A percentile compares a stretch with the other conserved stretches of the same genome.
Evolutionary conservation across 2,888 invertebrate species (phyloP).

Genomic region (Lathronympha strigana): DNA sequence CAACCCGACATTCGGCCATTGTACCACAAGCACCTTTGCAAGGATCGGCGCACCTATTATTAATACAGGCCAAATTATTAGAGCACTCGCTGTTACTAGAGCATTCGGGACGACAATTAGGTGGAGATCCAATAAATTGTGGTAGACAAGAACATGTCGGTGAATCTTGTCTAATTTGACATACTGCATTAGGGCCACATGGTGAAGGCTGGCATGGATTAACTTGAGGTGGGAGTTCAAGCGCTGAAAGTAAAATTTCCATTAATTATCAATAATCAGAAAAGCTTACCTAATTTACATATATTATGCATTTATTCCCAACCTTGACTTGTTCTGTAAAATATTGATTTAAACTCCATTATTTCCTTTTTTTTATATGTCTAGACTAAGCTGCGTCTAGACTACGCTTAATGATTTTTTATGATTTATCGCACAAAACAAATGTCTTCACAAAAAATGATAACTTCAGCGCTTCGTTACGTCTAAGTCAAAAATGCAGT

Average conservation of each 20-base stretch:
- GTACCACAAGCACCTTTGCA: constrained; percentile 88
- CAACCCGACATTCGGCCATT: constrained; percentile 89
- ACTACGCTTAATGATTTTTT: too few relatives aligned
- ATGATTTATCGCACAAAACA: too few relatives aligned
- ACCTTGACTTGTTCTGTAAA: too few relatives aligned
- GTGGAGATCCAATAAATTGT: constrained; percentile 87
- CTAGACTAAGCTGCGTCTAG: too few relatives aligned
- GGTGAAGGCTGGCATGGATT: constrained; percentile 88
- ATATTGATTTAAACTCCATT: too few relatives aligned
- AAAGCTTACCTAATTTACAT: too few relatives aligned
- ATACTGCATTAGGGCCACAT: constrained; percentile 87
- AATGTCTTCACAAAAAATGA: too few relatives aligned
- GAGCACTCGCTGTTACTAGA: constrained; percentile 89
- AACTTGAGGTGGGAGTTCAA: constrained; percentile 65
- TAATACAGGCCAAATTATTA: constrained; percentile 87
- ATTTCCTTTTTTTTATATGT: too few relatives aligned
- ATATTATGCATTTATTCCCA: too few relatives aligned
- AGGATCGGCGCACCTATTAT: constrained; percentile 89
- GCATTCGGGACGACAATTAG: constrained; percentile 90
- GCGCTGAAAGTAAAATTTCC: constrained; percentile 58
- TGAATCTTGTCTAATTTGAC: constrained; percentile 84
- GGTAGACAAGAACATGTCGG: constrained; percentile 89
- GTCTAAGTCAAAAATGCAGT: too few relatives aligned
- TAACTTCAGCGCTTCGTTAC: too few relatives aligned
- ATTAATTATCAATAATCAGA: neutral